phyloP scores from a whole-genome alignment of 2,113 vertebrate genomes.

The Gavia stellata region DNA sequence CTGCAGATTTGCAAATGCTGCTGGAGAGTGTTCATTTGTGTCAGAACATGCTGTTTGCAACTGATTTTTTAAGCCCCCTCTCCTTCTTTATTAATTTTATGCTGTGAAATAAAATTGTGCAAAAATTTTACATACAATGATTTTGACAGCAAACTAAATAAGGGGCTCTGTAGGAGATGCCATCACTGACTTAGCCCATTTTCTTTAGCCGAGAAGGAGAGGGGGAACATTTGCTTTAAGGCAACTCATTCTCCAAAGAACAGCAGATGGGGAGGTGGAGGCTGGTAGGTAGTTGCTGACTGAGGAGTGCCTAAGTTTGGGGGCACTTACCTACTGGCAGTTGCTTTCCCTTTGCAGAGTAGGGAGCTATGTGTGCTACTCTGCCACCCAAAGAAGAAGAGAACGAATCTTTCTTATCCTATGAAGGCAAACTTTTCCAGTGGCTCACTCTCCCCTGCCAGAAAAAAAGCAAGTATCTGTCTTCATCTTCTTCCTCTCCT shows the following conservation, averaged over 20 bases:
- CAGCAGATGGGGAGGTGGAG: background rate
- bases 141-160: background rate
- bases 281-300: background rate
- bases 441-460: background rate
- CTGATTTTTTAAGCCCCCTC: background rate
- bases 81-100: conserved; percentile 7
- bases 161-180: background rate
- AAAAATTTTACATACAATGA: background rate
- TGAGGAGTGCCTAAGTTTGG: background rate
- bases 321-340: background rate
- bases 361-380: background rate
- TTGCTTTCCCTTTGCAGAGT: background rate
- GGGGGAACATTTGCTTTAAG: background rate
- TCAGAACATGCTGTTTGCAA: background rate
- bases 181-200: background rate
- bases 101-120: background rate
- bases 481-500: background rate
- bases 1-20: background rate
- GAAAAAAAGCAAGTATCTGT: background rate
- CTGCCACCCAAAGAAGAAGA: background rate
- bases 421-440: background rate
- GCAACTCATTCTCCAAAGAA: background rate
- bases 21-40: background rate
- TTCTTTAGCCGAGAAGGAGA: background rate
- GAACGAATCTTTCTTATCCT: background rate